Base-by-base conservation (phyloP, 1,140 invertebrate genomes). In the Bicyclus anynana region DNA sequence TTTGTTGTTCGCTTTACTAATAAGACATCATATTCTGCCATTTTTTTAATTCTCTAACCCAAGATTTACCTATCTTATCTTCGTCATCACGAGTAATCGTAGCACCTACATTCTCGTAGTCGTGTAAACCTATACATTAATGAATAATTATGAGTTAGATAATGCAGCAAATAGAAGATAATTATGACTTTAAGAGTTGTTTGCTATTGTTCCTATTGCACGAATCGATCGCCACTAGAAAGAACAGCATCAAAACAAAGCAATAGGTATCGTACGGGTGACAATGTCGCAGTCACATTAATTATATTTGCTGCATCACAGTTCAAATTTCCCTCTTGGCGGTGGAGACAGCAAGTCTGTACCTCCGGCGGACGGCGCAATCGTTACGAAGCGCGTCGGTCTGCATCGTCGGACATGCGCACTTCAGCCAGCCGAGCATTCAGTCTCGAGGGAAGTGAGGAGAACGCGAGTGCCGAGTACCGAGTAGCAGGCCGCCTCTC, bases 321-420 rank as follows among this genome's bases (percentile, higher is more conserved):
- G 71, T 84, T 84, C 61, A 77, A 82, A 84, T 83, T 83, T 85
- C 78, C 79, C 74, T 74, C 72, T 74, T 77, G 69, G 49, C 63
- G 53, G n/a, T 62, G 81, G 80, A 84, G 82, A 84, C 85, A 80
- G 76, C 64, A 66, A 83, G 83, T 84, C 81, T 84, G 74, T 75
- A 77, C 71, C 73, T 79, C 74, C 72, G 69, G 60, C 59, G 58
- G 62, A 65, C 72, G 51, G 53, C 62, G 77, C 80, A 87, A 87
- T 87, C 84, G 83, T 87, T 87, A 87, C 75, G 67, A 67, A 69
- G 59, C 74, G 74, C 80, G 78, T 73, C 76, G 76, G 77, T 76
- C 81, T 86, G 84, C 84, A 86, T 77, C 72, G 74, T 37, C 71
- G 70, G 64, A 75, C 84, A 88, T 88, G 84, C 84, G 84, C 83